Base-by-base conservation (phyloP, 2,888 invertebrate genomes). In the Suillia variegata region DNA sequence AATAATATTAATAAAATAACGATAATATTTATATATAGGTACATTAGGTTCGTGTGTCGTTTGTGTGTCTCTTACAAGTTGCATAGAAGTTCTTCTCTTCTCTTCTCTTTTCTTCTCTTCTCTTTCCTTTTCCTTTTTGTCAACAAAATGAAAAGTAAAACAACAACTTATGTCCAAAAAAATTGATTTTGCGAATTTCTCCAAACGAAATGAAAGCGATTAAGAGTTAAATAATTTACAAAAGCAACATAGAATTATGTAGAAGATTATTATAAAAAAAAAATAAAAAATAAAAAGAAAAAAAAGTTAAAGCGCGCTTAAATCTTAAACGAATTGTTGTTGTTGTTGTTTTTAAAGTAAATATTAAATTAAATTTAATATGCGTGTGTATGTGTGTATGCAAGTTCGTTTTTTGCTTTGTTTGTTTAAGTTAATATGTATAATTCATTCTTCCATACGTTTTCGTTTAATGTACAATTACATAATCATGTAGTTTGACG, bases 1-100 rank as follows among this genome's bases (percentile, higher is more conserved):
- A 31, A 51, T 22, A 38, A 18, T 15, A 48, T 48, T 21, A 21
- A 51, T 15, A 31, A 2, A 26, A 51, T 51, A 51, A 51, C 50
- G 50, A 31, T 51, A 15, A 26, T 51, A 51, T 51, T 31, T 51
- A 17, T 51, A 26, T 51, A 51, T 51, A 51, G 50, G 50, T 51
- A 51, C 50, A 51, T 51, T 51, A 51, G 50, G 50, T 15, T 51
- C 50, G 2, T 51, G 18, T 49, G 31, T 45, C 6, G 38, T 38
- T 10, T 38, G 38, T 38, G 10, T 38, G 38, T 38, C n/a, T n/a
- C n/a, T n/a, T n/a, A n/a, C n/a, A n/a, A n/a, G n/a, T n/a, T n/a
- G n/a, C n/a, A n/a, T n/a, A n/a, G n/a, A n/a, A n/a, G n/a, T n/a
- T n/a, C n/a, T n/a, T n/a, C n/a, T n/a, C n/a, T n/a, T n/a, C n/a